These are phyloP conservation scores for Mylabris sibirica DNA, from an alignment of 2,888 invertebrate genomes.

Conservation along the genomic window DNA sequence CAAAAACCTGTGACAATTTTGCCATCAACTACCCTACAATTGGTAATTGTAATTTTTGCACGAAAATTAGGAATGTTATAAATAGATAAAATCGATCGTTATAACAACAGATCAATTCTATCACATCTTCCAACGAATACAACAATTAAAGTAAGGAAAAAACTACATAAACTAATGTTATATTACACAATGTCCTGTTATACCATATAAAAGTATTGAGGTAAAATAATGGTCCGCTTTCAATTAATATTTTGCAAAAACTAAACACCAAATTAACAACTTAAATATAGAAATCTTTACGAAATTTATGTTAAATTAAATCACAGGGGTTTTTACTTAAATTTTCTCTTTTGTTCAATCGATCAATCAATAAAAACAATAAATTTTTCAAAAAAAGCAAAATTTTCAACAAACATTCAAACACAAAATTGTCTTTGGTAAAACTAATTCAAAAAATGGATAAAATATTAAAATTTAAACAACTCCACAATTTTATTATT, in stretches of 20 bases:
- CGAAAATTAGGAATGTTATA: slow-evolving; percentile 31
- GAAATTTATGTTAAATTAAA: slow-evolving; percentile 32
- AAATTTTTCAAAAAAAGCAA: slow-evolving; percentile 27
- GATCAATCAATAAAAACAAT: slow-evolving; percentile 22
- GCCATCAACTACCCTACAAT: slow-evolving; percentile 17
- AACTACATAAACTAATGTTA: slow-evolving; percentile 28
- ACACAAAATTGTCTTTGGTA: slow-evolving; percentile 54
- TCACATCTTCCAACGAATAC: slow-evolving; percentile 18
- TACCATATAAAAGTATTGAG: slow-evolving; percentile 27
- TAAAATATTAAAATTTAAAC: slow-evolving; percentile 19
- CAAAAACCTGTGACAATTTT: slow-evolving; percentile 21
- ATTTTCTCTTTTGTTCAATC: too few species aligned
- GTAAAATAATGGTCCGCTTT: slow-evolving; percentile 32
- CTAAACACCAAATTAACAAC: slow-evolving; percentile 22
- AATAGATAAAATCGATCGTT: slow-evolving; percentile 19
- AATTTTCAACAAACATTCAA: slow-evolving; percentile 35
- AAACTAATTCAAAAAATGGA: slow-evolving; percentile 34
- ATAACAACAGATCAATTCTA: slow-evolving; percentile 14
- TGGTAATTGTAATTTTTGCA: slow-evolving; percentile 28
- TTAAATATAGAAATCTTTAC: slow-evolving; percentile 27
- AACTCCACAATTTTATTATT: slow-evolving; percentile 25
- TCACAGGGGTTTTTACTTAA: slow-evolving; percentile 36
- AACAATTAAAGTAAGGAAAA: slow-evolving; percentile 20
- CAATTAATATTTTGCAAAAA: slow-evolving; percentile 13
- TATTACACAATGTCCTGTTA: slow-evolving; percentile 23